These are phyloP conservation scores for Pristionchus fissidentatus DNA, from an alignment of 2,888 invertebrate species.

Conservation along the genomic window DNA sequence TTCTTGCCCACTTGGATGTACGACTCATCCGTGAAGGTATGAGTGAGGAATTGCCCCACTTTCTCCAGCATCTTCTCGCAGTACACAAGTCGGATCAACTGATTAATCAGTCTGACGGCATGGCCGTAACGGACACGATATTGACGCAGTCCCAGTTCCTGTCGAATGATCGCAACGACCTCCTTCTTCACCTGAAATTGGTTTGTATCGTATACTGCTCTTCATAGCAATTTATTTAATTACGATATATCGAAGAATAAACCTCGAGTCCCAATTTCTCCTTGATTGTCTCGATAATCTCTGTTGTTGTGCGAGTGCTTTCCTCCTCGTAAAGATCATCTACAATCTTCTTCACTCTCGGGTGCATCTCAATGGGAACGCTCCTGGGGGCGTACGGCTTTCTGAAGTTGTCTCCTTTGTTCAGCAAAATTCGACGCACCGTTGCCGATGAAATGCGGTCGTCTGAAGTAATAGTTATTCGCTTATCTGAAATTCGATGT, in stretches of 20 bases:
- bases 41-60: background rate
- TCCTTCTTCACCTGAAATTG: background rate
- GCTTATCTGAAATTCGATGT: background rate
- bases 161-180: background rate
- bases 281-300: background rate
- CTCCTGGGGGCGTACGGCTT: background rate
- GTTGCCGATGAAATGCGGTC: background rate
- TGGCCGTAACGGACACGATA: too few species aligned
- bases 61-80: background rate
- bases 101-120: background rate
- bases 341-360: background rate
- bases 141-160: background rate
- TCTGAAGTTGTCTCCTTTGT: background rate
- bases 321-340: background rate
- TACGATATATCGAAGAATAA: background rate
- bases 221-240: too few species aligned
- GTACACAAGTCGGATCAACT: background rate
- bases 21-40: background rate
- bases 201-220: background rate
- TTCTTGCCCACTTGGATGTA: conserved; percentile 3
- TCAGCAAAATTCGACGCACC: background rate
- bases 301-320: background rate
- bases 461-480: too few species aligned
- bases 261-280: background rate
- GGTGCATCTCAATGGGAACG: background rate